Evolutionary conservation across 2,113 vertebrate species (phyloP).

Genomic region (Columbina picui): DNA sequence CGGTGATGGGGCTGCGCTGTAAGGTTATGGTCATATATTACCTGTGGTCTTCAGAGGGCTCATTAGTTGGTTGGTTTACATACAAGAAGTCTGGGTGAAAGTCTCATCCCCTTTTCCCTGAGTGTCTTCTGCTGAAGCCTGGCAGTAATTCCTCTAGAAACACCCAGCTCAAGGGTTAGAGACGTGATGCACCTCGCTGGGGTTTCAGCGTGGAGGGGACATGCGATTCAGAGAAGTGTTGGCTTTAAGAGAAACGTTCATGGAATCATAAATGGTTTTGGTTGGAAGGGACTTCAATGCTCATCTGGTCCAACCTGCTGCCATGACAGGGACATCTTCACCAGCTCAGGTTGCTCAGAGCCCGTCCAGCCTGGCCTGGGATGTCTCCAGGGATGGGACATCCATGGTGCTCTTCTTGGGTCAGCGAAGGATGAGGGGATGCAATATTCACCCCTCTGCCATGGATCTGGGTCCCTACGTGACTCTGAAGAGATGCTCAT

Average conservation of each 20-base stretch:
- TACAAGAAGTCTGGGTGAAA: slow-evolving; percentile 8
- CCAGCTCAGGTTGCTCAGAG: background rate
- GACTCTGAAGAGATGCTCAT: background rate
- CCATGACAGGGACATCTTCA: background rate
- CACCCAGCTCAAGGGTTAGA: background rate
- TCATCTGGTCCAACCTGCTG: background rate
- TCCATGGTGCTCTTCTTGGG: rapidly evolving
- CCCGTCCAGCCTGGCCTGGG: rapidly evolving
- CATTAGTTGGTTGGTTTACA: slow-evolving; percentile 37
- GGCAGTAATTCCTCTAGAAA: background rate
- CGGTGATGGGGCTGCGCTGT: background rate
- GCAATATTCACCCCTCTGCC: background rate
- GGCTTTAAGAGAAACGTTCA: background rate
- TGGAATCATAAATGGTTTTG: background rate
- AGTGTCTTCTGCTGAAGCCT: background rate
- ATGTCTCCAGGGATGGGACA: background rate
- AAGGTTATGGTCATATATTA: slow-evolving; percentile 27
- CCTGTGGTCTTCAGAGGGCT: slow-evolving; percentile 49
- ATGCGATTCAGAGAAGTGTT: background rate
- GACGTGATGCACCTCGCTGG: rapidly evolving
- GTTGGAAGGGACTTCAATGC: background rate
- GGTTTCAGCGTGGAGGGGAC: background rate
- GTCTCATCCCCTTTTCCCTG: background rate
- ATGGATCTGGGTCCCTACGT: background rate
- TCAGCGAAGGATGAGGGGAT: background rate